Conservation (phyloP, 2,113 vertebrate species). For the Eupsittula cactorum region DNA sequence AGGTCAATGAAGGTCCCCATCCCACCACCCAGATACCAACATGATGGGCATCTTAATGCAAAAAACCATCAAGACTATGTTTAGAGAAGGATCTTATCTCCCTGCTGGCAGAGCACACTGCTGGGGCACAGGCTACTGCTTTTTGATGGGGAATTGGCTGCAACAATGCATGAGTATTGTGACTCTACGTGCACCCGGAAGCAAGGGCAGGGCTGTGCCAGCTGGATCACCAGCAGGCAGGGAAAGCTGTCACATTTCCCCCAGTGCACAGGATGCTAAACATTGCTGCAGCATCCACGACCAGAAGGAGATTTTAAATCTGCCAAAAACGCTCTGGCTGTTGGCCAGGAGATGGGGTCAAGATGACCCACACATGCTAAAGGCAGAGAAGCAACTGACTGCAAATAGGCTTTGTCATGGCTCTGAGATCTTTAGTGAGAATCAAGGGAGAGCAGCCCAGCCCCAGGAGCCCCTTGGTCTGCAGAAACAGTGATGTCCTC, state of each 20-base stretch:
- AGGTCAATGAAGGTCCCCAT: neutral
- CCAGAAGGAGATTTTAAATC: conserved; percentile 35
- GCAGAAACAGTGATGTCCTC: neutral
- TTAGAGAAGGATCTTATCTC: neutral
- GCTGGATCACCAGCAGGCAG: rapidly evolving
- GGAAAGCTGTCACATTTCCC: neutral
- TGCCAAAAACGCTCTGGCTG: conserved; percentile 44
- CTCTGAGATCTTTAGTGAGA: neutral
- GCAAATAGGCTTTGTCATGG: neutral
- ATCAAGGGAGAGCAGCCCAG: neutral
- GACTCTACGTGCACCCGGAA: neutral
- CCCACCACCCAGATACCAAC: neutral
- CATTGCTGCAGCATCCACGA: neutral
- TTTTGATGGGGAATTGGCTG: neutral
- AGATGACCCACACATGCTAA: conserved; percentile 34
- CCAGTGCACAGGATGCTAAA: conserved; percentile 26
- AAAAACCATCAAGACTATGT: rapidly evolving
- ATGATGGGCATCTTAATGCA: neutral
- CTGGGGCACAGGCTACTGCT: neutral
- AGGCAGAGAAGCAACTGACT: conserved; percentile 36
- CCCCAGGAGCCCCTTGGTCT: neutral
- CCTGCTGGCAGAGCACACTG: neutral
- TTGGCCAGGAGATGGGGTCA: conserved; percentile 53
- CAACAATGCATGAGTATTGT: rapidly evolving
- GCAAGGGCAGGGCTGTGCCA: neutral